Evolutionary conservation across 2,888 invertebrate genomes (phyloP), one percentile per base, ranked within the genome.

Genomic region (Saturnia pavonia): DNA sequence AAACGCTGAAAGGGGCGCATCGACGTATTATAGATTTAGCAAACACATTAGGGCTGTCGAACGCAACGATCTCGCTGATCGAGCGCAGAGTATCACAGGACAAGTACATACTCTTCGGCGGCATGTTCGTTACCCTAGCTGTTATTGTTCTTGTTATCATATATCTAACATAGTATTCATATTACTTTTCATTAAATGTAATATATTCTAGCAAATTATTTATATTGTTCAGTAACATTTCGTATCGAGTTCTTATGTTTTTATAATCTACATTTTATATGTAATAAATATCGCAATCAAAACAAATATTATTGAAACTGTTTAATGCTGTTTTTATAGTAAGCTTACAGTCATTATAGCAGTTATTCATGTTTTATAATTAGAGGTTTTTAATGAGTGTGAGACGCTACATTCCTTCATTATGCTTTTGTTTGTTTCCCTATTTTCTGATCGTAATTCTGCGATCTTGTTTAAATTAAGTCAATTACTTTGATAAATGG

Each of bases 1-100:
- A 96, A 74, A 97, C 97, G 0, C 84, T 99, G 65, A 98, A 99
- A 87, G 97, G 97, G 1, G 98, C 98, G 0, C 97, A 97, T 75
- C 96, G 96, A 78, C 95, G 97, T 74, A 95, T 99, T 72, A 95
- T 98, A 77, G 98, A 98, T 82, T 96, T 99, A 86, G 98, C 98
- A 14, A 98, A 98, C 88, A 98, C 97, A 0, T 92, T 99, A 19
- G 99, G 99, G 0, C 92, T 99, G 69, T 99, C 98, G 11, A 99
- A 98, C 86, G 98, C 99, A 12, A 99, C 99, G 0, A 98, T 99
- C 96, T 96, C 98, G 76, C 94, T 99, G 57, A 99, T 99, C 78
- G 99, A 99, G 84, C 95, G 97, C 70, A 92, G 99, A 77, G 96
- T 97, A 11, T 94, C 95, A 0, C 97, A 99, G 85, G 99, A 99